phyloP scores from a whole-genome alignment of 2,888 invertebrate genomes.

The Andrena praecox region DNA sequence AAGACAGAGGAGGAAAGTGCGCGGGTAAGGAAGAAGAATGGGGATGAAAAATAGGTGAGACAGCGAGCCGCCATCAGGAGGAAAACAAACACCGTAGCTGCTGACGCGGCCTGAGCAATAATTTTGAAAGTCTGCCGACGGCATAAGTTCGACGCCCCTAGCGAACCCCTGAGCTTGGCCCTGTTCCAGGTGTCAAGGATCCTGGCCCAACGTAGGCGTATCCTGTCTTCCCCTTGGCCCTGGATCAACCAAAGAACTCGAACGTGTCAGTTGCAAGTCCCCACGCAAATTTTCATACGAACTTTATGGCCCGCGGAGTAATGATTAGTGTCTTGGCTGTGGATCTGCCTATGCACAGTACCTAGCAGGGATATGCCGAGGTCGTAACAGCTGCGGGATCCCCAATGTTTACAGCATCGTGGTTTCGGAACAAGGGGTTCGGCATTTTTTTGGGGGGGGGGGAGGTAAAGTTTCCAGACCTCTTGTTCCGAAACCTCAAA shows the following conservation, averaged over 20 bases:
- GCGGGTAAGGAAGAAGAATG: background rate
- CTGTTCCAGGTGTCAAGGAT: conserved; percentile 83
- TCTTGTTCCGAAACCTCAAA: too few relatives aligned
- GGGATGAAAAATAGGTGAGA: conserved; percentile 50
- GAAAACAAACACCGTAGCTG: conserved; percentile 81
- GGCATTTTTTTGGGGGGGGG: too few relatives aligned
- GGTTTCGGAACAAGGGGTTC: too few relatives aligned
- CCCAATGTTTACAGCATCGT: too few relatives aligned
- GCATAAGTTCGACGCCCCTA: conserved; percentile 80
- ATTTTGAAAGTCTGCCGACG: conserved; percentile 82
- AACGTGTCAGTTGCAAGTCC: conserved; percentile 64
- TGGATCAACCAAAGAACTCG: conserved; percentile 67
- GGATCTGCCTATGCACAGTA: background rate
- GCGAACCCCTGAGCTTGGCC: conserved; percentile 77
- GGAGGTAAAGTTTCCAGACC: too few relatives aligned
- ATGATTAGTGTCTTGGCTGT: conserved; percentile 6
- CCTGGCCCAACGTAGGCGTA: conserved; percentile 72
- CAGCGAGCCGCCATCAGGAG: conserved; percentile 54
- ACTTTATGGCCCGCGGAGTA: conserved; percentile 23
- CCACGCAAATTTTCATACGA: conserved; percentile 59
- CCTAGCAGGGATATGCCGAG: too few relatives aligned
- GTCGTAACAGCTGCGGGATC: too few relatives aligned
- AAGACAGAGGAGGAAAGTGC: background rate
- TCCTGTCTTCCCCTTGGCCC: conserved; percentile 73
- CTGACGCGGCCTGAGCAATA: conserved; percentile 81